Conservation (phyloP, 64 coral and sea anemone species). For the Montipora efflorescens region DNA sequence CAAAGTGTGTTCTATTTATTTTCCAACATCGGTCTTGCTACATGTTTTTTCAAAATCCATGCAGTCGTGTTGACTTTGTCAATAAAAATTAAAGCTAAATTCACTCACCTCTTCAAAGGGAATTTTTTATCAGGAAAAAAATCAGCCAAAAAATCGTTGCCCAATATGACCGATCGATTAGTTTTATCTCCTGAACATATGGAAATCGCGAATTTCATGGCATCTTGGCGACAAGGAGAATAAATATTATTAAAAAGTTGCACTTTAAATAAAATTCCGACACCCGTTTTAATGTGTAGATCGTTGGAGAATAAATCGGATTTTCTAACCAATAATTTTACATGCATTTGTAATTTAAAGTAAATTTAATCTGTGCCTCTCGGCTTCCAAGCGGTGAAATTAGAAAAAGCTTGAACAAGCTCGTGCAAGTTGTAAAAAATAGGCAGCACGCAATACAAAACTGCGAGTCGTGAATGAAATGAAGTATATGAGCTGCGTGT, state of each 20-base stretch:
- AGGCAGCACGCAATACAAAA: not conserved
- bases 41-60: not conserved
- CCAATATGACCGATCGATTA: conserved; percentile 9
- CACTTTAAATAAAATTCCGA: conserved; percentile 26
- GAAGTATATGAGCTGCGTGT: not conserved
- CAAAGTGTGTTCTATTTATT: conserved; percentile 9
- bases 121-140: not conserved
- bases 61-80: conserved; percentile 10
- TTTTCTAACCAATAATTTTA: not conserved
- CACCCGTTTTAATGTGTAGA: not conserved
- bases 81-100: conserved; percentile 16
- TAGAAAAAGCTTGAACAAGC: not conserved
- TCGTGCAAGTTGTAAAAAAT: not conserved
- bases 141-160: not conserved
- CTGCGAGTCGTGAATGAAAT: not conserved
- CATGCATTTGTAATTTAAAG: not conserved
- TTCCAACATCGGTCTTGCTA: not conserved
- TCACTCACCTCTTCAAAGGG: not conserved
- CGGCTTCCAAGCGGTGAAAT: not conserved
- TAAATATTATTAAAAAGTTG: conserved; percentile 9
- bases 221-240: not conserved
- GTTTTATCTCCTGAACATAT: conserved; percentile 25
- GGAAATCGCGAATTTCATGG: not conserved
- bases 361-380: conserved; percentile 4
- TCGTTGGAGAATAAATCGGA: not conserved